phyloP scores from a whole-genome alignment of 64 coral and sea anemone species.

The Montipora foliosa region DNA sequence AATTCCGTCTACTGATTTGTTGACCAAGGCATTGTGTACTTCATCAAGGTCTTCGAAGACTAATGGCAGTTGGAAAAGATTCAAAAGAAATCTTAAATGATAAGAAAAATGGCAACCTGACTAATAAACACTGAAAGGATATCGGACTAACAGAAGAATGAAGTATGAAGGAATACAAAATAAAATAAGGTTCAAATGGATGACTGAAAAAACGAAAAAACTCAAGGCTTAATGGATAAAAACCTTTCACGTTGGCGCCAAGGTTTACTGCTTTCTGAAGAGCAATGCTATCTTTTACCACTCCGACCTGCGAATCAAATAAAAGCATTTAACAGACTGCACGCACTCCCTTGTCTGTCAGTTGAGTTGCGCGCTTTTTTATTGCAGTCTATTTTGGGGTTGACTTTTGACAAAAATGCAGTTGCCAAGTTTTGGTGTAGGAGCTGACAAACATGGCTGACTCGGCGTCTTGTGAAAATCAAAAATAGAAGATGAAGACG shows the following conservation, averaged over 20 bases:
- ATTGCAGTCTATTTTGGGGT: too few relatives aligned
- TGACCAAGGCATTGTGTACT: not conserved
- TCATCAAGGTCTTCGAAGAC: conserved; percentile 13
- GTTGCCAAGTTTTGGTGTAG: too few relatives aligned
- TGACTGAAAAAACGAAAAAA: too few relatives aligned
- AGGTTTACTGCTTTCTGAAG: conserved; percentile 9
- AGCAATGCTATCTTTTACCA: not conserved
- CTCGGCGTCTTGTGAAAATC: too few relatives aligned
- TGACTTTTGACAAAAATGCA: too few relatives aligned
- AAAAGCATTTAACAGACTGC: too few relatives aligned
- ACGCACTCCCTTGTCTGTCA: too few relatives aligned
- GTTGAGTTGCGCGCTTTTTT: too few relatives aligned
- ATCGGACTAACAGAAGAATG: not conserved
- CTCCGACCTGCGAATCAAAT: not conserved
- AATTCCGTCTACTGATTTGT: conserved; percentile 2
- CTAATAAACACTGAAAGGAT: not conserved
- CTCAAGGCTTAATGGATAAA: not conserved
- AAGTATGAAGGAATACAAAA: not conserved
- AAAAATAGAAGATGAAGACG: too few relatives aligned
- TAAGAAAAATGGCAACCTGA: not conserved
- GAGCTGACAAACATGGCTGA: too few relatives aligned
- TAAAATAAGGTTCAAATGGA: too few relatives aligned
- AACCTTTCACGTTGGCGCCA: not conserved
- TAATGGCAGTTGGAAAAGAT: not conserved
- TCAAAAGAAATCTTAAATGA: not conserved